Evolutionary conservation across 1,140 invertebrate genomes (phyloP).

Genomic region (Drosophila azteca): DNA sequence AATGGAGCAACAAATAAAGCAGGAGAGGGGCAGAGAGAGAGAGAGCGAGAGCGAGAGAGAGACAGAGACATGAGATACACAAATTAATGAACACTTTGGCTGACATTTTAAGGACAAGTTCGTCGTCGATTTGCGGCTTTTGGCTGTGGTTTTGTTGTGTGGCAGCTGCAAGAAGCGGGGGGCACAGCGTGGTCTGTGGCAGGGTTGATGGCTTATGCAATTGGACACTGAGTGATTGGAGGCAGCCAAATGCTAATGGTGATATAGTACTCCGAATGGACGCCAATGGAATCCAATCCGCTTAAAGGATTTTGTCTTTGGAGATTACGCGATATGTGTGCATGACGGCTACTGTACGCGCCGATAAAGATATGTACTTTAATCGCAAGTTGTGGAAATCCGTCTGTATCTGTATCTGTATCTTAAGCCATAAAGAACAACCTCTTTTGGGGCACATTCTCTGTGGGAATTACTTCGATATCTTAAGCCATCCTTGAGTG

Average conservation of each 20-base stretch:
- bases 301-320: constrained; percentile 33
- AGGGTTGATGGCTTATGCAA: constrained; percentile 65
- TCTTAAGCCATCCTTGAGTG: constrained; percentile 46
- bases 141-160: constrained; percentile 17
- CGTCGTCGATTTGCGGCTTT: constrained; percentile 47
- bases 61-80: constrained; percentile 47
- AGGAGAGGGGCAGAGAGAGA: constrained; percentile 34
- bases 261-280: constrained; percentile 39
- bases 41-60: constrained; percentile 20
- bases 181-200: neutral
- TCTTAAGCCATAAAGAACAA: no score
- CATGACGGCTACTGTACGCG: constrained; percentile 15
- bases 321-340: neutral
- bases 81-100: constrained; percentile 80
- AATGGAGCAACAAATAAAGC: constrained; percentile 31
- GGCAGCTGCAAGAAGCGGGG: neutral
- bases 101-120: constrained; percentile 83
- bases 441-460: no score
- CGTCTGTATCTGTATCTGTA: no score
- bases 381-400: no score
- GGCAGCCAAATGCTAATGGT: constrained; percentile 45
- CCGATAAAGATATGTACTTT: no score
- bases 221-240: constrained; percentile 72
- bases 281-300: constrained; percentile 39
- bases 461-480: no score